phyloP scores from a whole-genome alignment of 2,113 vertebrate genomes.

The Daphoenositta chrysoptera region DNA sequence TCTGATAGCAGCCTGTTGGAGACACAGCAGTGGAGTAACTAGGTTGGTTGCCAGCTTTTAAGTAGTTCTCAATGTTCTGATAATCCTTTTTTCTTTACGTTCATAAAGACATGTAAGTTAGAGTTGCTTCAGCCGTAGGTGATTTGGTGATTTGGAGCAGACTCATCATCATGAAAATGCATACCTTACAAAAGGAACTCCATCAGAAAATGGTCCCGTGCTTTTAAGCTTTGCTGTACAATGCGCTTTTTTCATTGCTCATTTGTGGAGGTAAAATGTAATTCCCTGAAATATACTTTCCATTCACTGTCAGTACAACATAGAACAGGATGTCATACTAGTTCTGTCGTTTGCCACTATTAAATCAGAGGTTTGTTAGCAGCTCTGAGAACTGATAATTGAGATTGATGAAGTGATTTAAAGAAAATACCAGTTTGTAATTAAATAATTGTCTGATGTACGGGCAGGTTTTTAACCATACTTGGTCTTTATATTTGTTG shows the following conservation, averaged over 20 bases:
- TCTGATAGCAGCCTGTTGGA: background rate
- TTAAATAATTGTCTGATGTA: background rate
- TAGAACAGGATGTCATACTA: background rate
- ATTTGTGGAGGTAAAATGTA: background rate
- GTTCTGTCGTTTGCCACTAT: background rate
- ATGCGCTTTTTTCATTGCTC: background rate
- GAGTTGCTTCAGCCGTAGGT: background rate
- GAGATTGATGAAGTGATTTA: background rate
- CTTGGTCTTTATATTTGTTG: background rate
- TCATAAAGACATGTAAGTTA: background rate
- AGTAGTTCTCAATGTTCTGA: background rate
- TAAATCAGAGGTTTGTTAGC: background rate
- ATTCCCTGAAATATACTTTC: background rate
- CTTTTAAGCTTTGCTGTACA: background rate
- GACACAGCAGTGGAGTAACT: background rate
- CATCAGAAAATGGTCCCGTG: background rate
- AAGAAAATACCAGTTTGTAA: background rate
- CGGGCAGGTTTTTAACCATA: background rate
- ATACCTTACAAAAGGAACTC: background rate
- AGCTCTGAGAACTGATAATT: background rate
- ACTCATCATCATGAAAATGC: accelerated
- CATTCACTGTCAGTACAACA: background rate
- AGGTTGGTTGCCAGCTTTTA: background rate
- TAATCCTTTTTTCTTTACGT: background rate
- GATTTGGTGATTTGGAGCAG: background rate